A percentile compares a stretch with the other conserved stretches of the same genome.
Evolutionary conservation across 2,113 vertebrate species (phyloP).

Genomic region (Elephas maximus): DNA sequence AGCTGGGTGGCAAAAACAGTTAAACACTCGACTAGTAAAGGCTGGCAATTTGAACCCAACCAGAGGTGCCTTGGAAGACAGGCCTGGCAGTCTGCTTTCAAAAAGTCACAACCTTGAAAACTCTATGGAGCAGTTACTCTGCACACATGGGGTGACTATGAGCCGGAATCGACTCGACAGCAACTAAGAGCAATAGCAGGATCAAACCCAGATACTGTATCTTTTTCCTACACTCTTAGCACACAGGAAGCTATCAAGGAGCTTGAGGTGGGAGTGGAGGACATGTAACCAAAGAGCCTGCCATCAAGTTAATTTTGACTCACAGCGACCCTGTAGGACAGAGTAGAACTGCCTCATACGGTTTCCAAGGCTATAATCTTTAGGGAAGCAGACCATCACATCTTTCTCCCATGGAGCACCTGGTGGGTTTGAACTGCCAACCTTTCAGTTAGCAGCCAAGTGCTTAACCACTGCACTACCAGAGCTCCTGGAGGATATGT

Average conservation of each 20-base stretch:
- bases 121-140: neutral
- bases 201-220: neutral
- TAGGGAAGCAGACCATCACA: too few relatives aligned
- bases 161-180: neutral
- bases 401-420: neutral
- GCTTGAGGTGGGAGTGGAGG: neutral
- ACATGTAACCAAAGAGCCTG: neutral
- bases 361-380: neutral
- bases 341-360: neutral
- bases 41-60: neutral
- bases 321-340: neutral
- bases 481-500: neutral
- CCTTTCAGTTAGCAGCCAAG: neutral
- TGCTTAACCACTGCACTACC: neutral
- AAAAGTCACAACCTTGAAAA: neutral
- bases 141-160: neutral
- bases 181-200: neutral
- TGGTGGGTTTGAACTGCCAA: neutral
- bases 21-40: neutral
- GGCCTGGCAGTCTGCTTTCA: neutral
- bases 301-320: neutral
- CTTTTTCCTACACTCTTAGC: neutral
- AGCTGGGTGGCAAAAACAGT: neutral
- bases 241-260: accelerated
- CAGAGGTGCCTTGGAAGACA: neutral